phyloP scores from a whole-genome alignment of 2,888 invertebrate genomes.

The Mantis religiosa region DNA sequence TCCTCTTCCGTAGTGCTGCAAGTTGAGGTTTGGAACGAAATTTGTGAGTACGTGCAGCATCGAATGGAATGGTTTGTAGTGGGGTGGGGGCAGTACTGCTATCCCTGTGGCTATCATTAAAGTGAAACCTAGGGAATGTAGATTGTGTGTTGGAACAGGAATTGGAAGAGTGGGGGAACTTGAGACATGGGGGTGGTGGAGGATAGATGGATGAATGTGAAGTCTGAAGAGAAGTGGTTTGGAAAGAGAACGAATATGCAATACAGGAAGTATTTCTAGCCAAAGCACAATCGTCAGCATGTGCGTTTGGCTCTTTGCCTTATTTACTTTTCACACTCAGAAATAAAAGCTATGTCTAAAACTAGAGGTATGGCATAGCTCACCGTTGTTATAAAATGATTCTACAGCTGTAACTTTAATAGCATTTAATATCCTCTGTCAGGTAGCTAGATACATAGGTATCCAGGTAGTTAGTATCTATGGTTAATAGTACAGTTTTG shows the following conservation, averaged over 20 bases:
- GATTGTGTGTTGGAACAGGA: slow-evolving; percentile 10
- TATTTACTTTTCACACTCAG: background rate
- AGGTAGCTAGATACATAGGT: too few species aligned
- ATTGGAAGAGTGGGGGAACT: slow-evolving; percentile 1
- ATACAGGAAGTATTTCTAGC: background rate
- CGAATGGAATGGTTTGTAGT: slow-evolving; percentile 19
- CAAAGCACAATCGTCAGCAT: background rate
- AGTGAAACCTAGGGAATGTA: slow-evolving; percentile 24
- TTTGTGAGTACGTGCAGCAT: slow-evolving; percentile 23
- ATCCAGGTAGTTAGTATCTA: too few species aligned
- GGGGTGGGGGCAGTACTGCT: background rate
- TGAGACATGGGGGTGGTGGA: slow-evolving; percentile 19
- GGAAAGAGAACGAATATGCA: background rate
- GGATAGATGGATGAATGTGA: slow-evolving; percentile 16
- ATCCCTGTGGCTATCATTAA: slow-evolving; percentile 28
- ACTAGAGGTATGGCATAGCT: too few species aligned
- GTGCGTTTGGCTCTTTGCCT: background rate
- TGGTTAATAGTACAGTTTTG: too few species aligned
- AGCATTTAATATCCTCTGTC: too few species aligned
- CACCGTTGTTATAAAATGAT: too few species aligned
- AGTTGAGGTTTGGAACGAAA: slow-evolving; percentile 29
- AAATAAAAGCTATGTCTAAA: background rate
- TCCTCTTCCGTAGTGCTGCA: slow-evolving; percentile 11
- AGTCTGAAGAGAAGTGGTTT: slow-evolving; percentile 1
- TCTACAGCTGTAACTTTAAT: too few species aligned